Conservation (phyloP, 2,113 vertebrate species). For the Anoplopoma fimbria region DNA sequence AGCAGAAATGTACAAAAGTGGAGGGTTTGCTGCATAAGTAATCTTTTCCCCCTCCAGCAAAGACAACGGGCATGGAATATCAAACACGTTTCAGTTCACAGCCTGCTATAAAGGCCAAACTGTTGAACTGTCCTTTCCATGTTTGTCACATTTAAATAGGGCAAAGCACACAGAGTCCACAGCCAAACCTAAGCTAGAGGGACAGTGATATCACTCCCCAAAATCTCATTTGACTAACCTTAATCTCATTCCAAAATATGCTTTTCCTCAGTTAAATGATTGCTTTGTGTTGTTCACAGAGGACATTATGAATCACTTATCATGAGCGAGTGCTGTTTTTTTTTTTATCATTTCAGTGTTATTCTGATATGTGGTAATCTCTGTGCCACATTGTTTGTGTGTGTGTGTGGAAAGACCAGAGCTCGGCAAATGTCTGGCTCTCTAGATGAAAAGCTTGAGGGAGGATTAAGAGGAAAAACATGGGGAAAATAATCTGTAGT, state of each 20-base stretch:
- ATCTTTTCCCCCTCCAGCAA: conserved; percentile 25
- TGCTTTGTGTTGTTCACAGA: conserved; percentile 22
- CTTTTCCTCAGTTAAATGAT: conserved; percentile 25
- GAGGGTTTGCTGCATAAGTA: background rate
- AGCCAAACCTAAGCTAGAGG: background rate
- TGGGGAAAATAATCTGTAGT: conserved; percentile 67
- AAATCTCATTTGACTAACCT: conserved; percentile 17
- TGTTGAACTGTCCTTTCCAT: conserved; percentile 24
- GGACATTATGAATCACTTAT: conserved; percentile 22
- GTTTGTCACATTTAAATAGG: conserved; percentile 18
- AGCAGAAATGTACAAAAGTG: background rate
- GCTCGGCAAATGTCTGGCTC: conserved; percentile 48
- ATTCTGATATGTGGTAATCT: conserved; percentile 50
- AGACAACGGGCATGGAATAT: conserved; percentile 9
- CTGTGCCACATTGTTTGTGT: conserved; percentile 11
- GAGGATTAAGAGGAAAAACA: conserved; percentile 70
- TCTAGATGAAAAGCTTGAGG: conserved; percentile 67
- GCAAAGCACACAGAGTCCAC: background rate
- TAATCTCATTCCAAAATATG: conserved; percentile 57
- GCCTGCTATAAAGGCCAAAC: conserved; percentile 3
- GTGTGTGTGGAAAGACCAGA: conserved; percentile 16
- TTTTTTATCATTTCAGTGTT: background rate
- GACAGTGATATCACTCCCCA: conserved; percentile 29
- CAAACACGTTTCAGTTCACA: background rate
- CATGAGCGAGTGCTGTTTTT: background rate